Evolutionary conservation across 2,888 invertebrate genomes (phyloP), one percentile per base, ranked within the genome.

Genomic region (Pelosia muscerda): DNA sequence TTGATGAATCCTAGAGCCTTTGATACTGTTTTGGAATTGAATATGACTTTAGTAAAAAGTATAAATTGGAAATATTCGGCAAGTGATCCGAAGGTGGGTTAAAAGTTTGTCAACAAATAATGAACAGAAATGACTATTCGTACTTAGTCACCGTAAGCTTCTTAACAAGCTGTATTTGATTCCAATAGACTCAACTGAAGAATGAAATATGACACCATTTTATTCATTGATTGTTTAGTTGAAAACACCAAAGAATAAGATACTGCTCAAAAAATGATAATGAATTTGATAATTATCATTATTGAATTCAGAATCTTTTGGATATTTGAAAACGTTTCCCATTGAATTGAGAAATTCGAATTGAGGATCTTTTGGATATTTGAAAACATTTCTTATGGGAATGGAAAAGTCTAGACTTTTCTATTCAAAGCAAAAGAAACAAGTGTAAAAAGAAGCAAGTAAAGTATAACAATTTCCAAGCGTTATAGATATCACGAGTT

Each of bases 51-150:
- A 26, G 6, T 15, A 26, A 26, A 15, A 13, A 15, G 6, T 4
- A n/a, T n/a, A 49, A 49, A 15, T 55, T 55, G 55, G 55, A 55
- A 55, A 55, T 26, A 15, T n/a, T n/a, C n/a, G n/a, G n/a, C n/a
- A n/a, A n/a, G n/a, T 55, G 2, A 55, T 19, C 55, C 26, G 23
- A 23, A 55, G 23, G 13, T 13, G 23, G 3, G 13, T 13, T 55
- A 55, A 55, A 55, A 55, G 55, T 55, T 55, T 25, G 23, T 55
- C 13, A 25, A 19, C 13, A 55, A 55, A 26, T 26, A 55, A 15
- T 25, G 26, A 23, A 13, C 15, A 55, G 55, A 25, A 13, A 25
- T 54, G 5, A 13, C 10, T 26, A 25, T 8, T 49, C 2, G 55
- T 26, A 55, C 55, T 55, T 26, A 6, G 15, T 25, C 15, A 53